These are phyloP conservation scores for Nothoprocta perdicaria DNA, from an alignment of 2,113 vertebrate genomes.

Conservation along the genomic window DNA sequence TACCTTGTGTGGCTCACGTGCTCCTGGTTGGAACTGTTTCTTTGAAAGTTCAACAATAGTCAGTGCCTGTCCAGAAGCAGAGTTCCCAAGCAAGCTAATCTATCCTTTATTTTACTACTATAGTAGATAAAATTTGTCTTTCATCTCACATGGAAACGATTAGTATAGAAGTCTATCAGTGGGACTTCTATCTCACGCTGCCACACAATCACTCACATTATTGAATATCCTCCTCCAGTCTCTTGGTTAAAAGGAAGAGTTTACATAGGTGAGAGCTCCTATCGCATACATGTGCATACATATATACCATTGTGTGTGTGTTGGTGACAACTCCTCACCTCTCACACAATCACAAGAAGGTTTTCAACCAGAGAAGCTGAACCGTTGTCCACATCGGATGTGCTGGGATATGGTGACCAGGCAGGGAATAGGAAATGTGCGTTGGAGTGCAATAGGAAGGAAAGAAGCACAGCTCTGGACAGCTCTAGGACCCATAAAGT, in stretches of 20 bases:
- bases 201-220: background rate
- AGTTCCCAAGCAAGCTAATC: background rate
- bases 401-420: background rate
- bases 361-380: background rate
- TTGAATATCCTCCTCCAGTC: background rate
- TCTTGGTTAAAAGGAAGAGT: background rate
- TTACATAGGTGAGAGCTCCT: background rate
- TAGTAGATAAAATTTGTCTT: background rate
- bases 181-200: background rate
- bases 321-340: background rate
- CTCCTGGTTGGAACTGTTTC: background rate
- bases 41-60: background rate
- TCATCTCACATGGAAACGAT: background rate
- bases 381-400: rapidly evolving
- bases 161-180: background rate
- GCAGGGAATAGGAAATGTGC: background rate
- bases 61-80: background rate
- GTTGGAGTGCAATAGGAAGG: background rate
- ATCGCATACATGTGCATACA: rapidly evolving
- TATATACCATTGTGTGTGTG: background rate
- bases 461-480: rapidly evolving
- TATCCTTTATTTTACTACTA: background rate
- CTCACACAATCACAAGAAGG: background rate
- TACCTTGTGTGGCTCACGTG: background rate
- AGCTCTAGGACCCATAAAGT: background rate